Evolutionary conservation across 2,113 vertebrate species (phyloP).

Genomic region (Zapornia atra): DNA sequence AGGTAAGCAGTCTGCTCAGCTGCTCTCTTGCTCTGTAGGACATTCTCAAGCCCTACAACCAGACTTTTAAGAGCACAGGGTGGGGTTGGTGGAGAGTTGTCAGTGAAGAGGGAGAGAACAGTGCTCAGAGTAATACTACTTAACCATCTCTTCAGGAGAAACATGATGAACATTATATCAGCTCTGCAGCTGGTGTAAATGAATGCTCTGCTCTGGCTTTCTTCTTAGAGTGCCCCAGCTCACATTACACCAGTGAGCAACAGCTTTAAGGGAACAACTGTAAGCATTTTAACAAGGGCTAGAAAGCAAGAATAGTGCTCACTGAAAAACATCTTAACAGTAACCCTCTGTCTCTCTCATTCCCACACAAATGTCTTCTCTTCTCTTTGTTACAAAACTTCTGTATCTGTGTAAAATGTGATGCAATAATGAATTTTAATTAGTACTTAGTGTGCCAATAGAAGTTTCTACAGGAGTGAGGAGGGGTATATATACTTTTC

Average conservation of each 20-base stretch:
- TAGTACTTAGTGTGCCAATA: background rate
- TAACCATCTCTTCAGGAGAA: background rate
- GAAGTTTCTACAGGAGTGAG: background rate
- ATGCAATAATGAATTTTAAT: slow-evolving; percentile 23
- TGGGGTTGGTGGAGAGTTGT: background rate
- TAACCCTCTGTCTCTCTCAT: background rate
- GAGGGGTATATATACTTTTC: background rate
- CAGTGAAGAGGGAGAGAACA: background rate
- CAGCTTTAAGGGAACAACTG: background rate
- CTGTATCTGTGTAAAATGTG: background rate
- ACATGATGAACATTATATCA: background rate
- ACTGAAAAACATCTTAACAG: background rate
- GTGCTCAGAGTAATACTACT: background rate
- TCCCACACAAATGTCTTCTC: background rate
- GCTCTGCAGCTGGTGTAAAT: background rate
- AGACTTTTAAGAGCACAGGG: background rate
- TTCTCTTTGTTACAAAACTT: background rate
- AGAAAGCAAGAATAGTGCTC: background rate
- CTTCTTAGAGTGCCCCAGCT: background rate
- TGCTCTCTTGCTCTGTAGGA: background rate
- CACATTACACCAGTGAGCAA: background rate
- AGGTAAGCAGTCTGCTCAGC: background rate
- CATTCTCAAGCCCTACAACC: background rate
- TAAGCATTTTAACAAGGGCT: background rate
- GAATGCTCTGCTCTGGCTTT: background rate